phyloP scores from a whole-genome alignment of 2,797 vertebrate species.

The Psittacula echo region DNA sequence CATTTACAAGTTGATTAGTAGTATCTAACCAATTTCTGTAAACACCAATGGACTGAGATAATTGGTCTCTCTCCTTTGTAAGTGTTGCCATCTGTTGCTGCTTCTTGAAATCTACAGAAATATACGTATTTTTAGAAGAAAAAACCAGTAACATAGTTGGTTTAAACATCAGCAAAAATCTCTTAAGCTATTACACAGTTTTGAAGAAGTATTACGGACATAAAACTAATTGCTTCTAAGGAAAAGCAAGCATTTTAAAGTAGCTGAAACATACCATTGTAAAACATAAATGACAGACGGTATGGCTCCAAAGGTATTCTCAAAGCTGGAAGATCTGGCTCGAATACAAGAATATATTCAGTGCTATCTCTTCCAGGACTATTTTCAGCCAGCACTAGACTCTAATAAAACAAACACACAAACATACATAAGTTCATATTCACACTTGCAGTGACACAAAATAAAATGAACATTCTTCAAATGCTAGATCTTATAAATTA shows the following conservation, averaged over 20 bases:
- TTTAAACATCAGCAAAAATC: background rate
- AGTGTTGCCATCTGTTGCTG: conserved; percentile 84
- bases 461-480: background rate
- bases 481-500: background rate
- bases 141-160: background rate
- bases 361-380: conserved; percentile 87
- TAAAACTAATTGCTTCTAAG: background rate
- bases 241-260: background rate
- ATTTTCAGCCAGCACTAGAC: conserved; percentile 86
- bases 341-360: conserved; percentile 86
- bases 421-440: background rate
- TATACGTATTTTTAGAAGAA: background rate
- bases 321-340: conserved; percentile 72
- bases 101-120: conserved; percentile 82
- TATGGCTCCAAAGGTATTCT: conserved; percentile 78
- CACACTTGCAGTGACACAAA: background rate
- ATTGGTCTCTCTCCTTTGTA: conserved; percentile 82
- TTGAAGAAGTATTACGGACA: background rate
- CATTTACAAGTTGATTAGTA: conserved; percentile 67
- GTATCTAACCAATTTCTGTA: conserved; percentile 74
- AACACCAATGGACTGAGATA: conserved; percentile 73
- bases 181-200: background rate
- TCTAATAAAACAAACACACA: conserved; percentile 75
- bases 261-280: conserved; percentile 83
- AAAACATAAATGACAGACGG: conserved; percentile 88